Evolutionary conservation across 2,797 vertebrate species (phyloP).

Genomic region (Acestrorhynchus altus): DNA sequence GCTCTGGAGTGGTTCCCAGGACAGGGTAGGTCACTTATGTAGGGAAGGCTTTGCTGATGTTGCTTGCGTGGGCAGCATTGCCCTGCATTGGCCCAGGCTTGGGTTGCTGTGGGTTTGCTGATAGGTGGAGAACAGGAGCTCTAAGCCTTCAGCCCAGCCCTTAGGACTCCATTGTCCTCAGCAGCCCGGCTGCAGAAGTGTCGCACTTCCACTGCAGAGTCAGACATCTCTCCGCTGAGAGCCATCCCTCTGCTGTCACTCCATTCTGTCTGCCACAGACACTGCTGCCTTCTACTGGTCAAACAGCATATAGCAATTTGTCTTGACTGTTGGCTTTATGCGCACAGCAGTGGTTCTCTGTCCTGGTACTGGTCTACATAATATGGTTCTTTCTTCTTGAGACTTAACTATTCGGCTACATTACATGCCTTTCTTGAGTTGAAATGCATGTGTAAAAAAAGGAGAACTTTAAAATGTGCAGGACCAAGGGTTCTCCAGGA

Average conservation of each 20-base stretch:
- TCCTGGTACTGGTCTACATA: too few species aligned
- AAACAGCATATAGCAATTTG: slow-evolving; percentile 20
- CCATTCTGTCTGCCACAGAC: slow-evolving; percentile 61
- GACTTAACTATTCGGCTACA: not conserved
- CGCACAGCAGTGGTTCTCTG: not conserved
- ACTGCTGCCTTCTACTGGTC: slow-evolving; percentile 76
- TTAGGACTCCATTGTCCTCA: slow-evolving; percentile 72
- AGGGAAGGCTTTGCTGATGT: slow-evolving; percentile 8
- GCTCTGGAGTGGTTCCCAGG: slow-evolving; percentile 18
- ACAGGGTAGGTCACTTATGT: slow-evolving; percentile 28
- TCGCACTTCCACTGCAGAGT: slow-evolving; percentile 84
- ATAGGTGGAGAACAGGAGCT: slow-evolving; percentile 50
- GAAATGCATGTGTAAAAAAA: not conserved
- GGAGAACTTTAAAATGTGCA: not conserved
- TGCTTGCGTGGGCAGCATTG: slow-evolving; percentile 30
- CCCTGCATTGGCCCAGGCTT: slow-evolving; percentile 1
- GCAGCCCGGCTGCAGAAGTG: slow-evolving; percentile 74
- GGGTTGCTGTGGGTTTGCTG: slow-evolving; percentile 41
- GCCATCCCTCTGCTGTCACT: slow-evolving; percentile 71
- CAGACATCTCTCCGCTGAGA: slow-evolving; percentile 67
- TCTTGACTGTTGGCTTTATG: not conserved
- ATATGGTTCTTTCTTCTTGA: too few species aligned
- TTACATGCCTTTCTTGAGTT: not conserved
- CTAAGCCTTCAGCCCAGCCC: slow-evolving; percentile 63
- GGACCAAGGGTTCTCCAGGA: not conserved